Base-by-base conservation (phyloP, 2,113 vertebrate species). In the Artemisiospiza belli region DNA sequence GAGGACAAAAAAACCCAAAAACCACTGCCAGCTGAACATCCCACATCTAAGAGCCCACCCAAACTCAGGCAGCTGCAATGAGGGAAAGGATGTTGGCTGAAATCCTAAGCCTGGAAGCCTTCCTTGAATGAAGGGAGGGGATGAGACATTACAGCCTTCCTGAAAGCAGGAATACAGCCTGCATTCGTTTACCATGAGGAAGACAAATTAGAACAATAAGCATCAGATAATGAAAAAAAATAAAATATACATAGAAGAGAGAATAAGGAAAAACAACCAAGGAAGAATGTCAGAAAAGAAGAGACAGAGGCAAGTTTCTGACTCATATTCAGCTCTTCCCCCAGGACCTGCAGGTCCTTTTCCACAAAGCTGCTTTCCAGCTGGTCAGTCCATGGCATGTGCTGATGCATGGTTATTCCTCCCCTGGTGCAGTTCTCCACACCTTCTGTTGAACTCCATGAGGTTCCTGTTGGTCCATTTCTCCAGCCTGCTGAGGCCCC, bases 101-200 rank as follows among this genome's bases (percentile, higher is more conserved):
- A 93, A 80, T 49, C 72, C 72, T 59, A 90, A 86, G 87, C 75
- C 39, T 94, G 80, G 66, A 91, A 84, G 15, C 72, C 77, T 69
- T 93, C 81, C 77, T 61, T 90, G 82, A 90, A 89, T 85, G 67
- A 94, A 93, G 57, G 63, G 51, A 83, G 27, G 20, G 61, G 57
- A 78, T 10, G 14, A 74, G 70, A 77, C 51, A 64, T 43, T 63
- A 59, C 5, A 7, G 72, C 66, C 63, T 70, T 57, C n/a, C 70
- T 15, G 5, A 85, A 87, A 94, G 37, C 70, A 87, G 37, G 37
- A 39, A 39, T 12, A 39, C 39, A 39, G 67, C 54, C 25, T 62
- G 46, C 7, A 9, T 54, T 39, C 10, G 74, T 52, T 87, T 83
- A 18, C 69, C n/a, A 5, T 15, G n/a, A 86, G 27, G 20, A 58